phyloP scores from a whole-genome alignment of 2,797 vertebrate genomes.

The Hippocampus kuda region DNA sequence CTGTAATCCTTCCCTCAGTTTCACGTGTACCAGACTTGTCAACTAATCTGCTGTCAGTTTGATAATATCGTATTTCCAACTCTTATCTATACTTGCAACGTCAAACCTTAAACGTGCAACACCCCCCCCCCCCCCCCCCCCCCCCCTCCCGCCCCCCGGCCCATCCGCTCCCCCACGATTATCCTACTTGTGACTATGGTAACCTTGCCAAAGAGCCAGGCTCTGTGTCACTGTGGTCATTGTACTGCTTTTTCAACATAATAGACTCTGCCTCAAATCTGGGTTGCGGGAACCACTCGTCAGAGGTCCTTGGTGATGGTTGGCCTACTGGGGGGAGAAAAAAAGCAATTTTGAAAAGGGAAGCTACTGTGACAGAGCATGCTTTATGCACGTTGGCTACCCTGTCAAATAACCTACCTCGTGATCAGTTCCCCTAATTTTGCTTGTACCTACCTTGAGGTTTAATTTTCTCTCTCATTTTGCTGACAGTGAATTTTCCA shows the following conservation, averaged over 20 bases:
- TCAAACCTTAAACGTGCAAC: neutral
- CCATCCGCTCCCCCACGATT: too few relatives aligned
- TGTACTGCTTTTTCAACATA: neutral
- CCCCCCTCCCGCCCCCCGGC: too few relatives aligned
- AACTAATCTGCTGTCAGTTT: slow-evolving; percentile 25
- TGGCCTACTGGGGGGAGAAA: neutral
- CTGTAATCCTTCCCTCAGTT: slow-evolving; percentile 17
- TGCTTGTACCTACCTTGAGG: neutral
- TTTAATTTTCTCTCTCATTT: neutral
- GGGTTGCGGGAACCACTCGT: neutral
- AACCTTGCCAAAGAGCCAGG: neutral
- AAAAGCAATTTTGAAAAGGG: neutral
- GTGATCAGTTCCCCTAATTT: neutral
- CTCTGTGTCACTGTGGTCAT: neutral
- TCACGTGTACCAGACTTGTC: slow-evolving; percentile 13
- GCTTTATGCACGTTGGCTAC: neutral
- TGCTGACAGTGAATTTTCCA: neutral
- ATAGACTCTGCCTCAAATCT: neutral
- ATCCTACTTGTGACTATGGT: slow-evolving; percentile 8
- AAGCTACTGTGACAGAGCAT: neutral
- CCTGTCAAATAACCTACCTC: too few relatives aligned
- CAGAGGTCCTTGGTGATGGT: neutral
- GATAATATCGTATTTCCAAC: slow-evolving; percentile 16
- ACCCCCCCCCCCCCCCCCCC: too few relatives aligned
- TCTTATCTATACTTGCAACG: neutral